A percentile compares a stretch with the other conserved stretches of the same genome.
Evolutionary conservation across 2,888 invertebrate species (phyloP).

Genomic region (Conops quadrifasciatus): DNA sequence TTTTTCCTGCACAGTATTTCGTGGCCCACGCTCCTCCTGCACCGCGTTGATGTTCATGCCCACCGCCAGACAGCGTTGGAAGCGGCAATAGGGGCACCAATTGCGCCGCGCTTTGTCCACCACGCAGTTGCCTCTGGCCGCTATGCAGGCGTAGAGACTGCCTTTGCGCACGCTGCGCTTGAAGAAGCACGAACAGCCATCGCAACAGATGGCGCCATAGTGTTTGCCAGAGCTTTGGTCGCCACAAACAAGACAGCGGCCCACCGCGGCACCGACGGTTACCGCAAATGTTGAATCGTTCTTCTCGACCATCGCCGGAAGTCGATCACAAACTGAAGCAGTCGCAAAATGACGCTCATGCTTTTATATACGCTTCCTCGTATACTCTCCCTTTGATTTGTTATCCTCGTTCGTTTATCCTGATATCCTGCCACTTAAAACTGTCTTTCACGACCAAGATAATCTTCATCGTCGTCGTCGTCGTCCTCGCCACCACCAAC

Average conservation of each 20-base stretch:
- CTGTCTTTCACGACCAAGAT: background rate
- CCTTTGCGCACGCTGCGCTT: slow-evolving; percentile 81
- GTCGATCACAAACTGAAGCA: slow-evolving; percentile 32
- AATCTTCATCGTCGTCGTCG: slow-evolving; percentile 14
- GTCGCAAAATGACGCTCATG: slow-evolving; percentile 24
- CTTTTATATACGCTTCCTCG: slow-evolving; percentile 36
- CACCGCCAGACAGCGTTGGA: slow-evolving; percentile 79
- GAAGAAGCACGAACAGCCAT: slow-evolving; percentile 91
- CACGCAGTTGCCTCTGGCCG: slow-evolving; percentile 76
- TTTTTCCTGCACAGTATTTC: background rate
- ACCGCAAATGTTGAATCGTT: slow-evolving; percentile 25
- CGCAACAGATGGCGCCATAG: slow-evolving; percentile 85
- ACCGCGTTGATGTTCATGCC: slow-evolving; percentile 84
- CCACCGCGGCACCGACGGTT: slow-evolving; percentile 21
- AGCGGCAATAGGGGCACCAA: slow-evolving; percentile 87
- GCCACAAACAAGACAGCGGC: slow-evolving; percentile 78
- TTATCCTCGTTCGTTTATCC: background rate
- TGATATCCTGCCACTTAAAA: slow-evolving; percentile 36
- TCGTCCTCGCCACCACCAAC: background rate
- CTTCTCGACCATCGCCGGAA: slow-evolving; percentile 31
- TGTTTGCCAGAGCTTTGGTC: slow-evolving; percentile 86
- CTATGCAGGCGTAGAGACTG: slow-evolving; percentile 80
- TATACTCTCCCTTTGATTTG: slow-evolving; percentile 10
- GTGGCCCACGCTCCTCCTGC: slow-evolving; percentile 84
- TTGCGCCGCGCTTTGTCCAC: slow-evolving; percentile 85